Base-by-base conservation (phyloP, 2,888 invertebrate species). In the Drosophila kanekoi region DNA sequence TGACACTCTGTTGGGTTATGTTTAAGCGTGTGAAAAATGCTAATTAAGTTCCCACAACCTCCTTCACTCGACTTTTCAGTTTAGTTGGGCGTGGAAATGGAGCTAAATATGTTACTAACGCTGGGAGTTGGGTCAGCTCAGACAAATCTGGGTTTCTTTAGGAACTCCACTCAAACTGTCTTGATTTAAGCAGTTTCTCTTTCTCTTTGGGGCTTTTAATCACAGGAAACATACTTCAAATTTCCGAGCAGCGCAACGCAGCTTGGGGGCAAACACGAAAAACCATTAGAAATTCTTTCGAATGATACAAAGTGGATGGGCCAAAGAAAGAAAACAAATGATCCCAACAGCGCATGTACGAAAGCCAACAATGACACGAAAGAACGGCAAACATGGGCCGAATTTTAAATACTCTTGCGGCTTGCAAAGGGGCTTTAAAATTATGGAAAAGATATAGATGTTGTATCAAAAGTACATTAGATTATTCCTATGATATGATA, bases 21-120 rank as follows among this genome's bases (percentile, higher is more conserved):
- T 68, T 71, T 60, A 73, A 83, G 84, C 82, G 89, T 91, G 91
- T 78, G 90, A 90, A 91, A 86, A 91, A 89, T 89, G 81, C 79
- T 86, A 90, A 91, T 89, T 72, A 69, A 61, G 77, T 90, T 90
- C 90, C 83, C 91, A 90, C 87, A 89, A 82, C 90, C 90, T 79
- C 79, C 80, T 85, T 69, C 72, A 47, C 18, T 57, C 49, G 61
- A 72, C 16, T 47, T 76, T 72, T 16, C 80, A 68, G 72, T 59
- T 81, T 79, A 66, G 70, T 48, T 67, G 65, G 70, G 52, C 75
- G 77, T 81, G 80, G 78, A 83, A 81, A 81, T 70, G 71, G 73
- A 75, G 77, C 61, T 65, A 59, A 68, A 41, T 43, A 61, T 66
- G 65, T 56, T 48, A 52, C 58, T 44, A 23, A 6, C 11, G 16